phyloP scores from a whole-genome alignment of 2,113 vertebrate species.

The Trogon surrucura region DNA sequence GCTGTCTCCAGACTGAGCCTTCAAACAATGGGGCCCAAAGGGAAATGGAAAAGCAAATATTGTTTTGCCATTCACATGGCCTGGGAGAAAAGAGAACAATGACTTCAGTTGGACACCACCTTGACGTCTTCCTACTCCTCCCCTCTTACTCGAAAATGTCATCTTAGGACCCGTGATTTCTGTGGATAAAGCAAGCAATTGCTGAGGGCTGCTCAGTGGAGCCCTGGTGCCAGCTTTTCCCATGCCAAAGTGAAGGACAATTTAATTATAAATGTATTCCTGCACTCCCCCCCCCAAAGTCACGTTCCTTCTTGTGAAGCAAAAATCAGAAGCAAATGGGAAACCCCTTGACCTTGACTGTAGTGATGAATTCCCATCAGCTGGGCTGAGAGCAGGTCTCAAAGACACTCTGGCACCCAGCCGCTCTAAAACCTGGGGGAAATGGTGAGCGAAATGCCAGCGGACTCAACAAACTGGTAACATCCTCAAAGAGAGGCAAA shows the following conservation, averaged over 20 bases:
- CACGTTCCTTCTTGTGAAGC: background rate
- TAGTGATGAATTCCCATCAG: background rate
- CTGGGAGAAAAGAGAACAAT: slow-evolving; percentile 32
- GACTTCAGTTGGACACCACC: background rate
- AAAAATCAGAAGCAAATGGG: background rate
- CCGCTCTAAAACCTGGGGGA: background rate
- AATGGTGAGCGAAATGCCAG: background rate
- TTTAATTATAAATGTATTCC: background rate
- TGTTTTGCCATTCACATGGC: background rate
- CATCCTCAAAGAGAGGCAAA: background rate
- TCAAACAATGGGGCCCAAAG: slow-evolving; percentile 26
- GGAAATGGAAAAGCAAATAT: slow-evolving; percentile 64
- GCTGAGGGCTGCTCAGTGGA: background rate
- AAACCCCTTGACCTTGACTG: background rate
- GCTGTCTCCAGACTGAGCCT: background rate
- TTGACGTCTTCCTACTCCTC: slow-evolving; percentile 10
- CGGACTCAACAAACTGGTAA: background rate
- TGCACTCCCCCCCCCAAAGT: background rate
- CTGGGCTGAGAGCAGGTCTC: background rate
- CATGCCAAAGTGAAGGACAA: background rate
- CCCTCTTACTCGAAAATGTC: background rate
- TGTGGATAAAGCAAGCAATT: background rate
- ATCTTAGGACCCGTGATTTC: background rate
- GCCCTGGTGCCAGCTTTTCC: background rate
- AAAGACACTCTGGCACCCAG: background rate